These are phyloP conservation scores for Microctenopoma lineatum DNA, from an alignment of 2,797 vertebrate species.

Conservation along the genomic window DNA sequence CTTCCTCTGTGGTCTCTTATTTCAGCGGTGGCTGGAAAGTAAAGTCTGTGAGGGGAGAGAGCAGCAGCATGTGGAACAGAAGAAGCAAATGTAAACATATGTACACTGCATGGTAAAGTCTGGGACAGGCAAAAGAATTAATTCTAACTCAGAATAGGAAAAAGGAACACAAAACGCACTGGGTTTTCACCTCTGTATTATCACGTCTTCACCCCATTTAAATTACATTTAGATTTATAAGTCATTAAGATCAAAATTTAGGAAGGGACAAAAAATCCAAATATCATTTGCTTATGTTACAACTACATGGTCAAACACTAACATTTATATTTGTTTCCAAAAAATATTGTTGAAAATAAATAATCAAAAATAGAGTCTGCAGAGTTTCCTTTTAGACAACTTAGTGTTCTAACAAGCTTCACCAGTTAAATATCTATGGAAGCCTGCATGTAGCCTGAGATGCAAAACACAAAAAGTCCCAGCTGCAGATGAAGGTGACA, in stretches of 20 bases:
- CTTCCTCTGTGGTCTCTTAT: conserved; percentile 74
- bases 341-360: too few relatives aligned
- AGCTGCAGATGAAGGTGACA: neutral
- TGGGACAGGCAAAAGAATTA: neutral
- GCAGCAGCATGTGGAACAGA: conserved; percentile 68
- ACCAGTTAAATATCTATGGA: neutral
- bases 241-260: neutral
- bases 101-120: conserved; percentile 29
- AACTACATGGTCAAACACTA: too few relatives aligned
- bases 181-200: neutral
- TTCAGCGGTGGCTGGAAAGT: conserved; percentile 62
- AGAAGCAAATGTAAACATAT: conserved; percentile 57
- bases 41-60: conserved; percentile 51
- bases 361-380: neutral
- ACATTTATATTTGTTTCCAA: neutral
- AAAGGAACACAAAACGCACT: neutral
- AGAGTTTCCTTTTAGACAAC: neutral
- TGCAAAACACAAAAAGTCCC: neutral
- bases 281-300: neutral
- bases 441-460: neutral
- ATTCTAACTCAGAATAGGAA: conserved; percentile 1
- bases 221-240: neutral
- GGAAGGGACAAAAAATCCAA: neutral
- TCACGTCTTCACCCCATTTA: neutral
- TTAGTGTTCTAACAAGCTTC: neutral